Evolutionary conservation across 37 sponge, comb jelly and placozoan genomes (phyloP).

Genomic region (Amphimedon queenslandica): DNA sequence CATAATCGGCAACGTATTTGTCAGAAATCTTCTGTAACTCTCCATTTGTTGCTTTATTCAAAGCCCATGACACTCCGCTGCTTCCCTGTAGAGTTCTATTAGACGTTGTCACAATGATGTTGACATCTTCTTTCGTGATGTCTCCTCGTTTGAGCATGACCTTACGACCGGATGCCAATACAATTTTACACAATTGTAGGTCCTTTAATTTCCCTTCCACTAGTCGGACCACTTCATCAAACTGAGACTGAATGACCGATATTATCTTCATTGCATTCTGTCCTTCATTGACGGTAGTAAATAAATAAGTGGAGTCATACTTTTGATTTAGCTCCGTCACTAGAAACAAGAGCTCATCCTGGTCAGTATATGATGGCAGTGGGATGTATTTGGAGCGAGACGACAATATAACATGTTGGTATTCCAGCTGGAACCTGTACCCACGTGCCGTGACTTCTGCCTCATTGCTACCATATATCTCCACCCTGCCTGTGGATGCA

Average conservation of each 20-base stretch:
- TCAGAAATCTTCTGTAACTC: conserved; percentile 30
- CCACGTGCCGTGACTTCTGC: neutral
- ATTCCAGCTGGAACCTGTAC: neutral
- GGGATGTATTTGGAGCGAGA: neutral
- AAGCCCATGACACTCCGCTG: conserved; percentile 70
- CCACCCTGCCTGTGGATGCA: neutral
- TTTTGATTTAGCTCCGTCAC: neutral
- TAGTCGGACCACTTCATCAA: neutral
- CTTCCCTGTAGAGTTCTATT: conserved; percentile 40
- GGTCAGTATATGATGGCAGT: neutral
- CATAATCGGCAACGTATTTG: neutral
- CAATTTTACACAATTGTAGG: neutral
- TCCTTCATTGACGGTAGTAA: neutral
- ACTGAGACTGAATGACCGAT: neutral
- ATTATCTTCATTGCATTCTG: neutral
- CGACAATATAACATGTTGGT: neutral
- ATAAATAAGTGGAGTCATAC: neutral
- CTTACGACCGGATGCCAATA: conserved; percentile 6
- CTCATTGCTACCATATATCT: neutral
- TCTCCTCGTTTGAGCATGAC: conserved; percentile 47
- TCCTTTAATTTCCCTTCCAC: neutral
- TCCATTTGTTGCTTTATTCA: conserved; percentile 32
- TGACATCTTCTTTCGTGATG: conserved; percentile 51
- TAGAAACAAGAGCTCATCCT: neutral
- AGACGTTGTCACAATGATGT: conserved; percentile 71